Base-by-base conservation (phyloP, 2,888 invertebrate species). In the Eumerus sabulonum region DNA sequence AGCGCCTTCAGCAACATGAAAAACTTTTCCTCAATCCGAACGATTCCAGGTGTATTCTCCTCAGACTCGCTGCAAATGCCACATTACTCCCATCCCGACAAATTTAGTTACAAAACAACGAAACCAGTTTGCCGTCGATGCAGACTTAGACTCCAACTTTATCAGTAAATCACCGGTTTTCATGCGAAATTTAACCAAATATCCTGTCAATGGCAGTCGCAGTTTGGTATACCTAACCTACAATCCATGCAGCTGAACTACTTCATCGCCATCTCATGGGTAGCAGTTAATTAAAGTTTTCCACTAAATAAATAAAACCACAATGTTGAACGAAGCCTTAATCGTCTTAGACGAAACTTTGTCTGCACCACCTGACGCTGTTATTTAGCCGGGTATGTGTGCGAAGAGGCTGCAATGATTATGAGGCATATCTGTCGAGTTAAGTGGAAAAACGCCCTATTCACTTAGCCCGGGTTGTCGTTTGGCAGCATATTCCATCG, bases 231-330 rank as follows among this genome's bases (percentile, higher is more conserved):
- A 17, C 14, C 9, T 16, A 16, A 12, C 36, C 35, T 27, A 27
- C 27, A 27, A 27, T 27, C 27, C 27, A 27, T 27, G 27, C 27
- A 27, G 16, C 44, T 18, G 16, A 48, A 53, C 63, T 66, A 67
- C 47, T 77, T 67, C 40, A 63, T 68, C 73, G 38, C 27, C 7
- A 4, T 4, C 27, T 27, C 7, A 27, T 7, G 47, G 74, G 74
- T 68, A 79, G 53, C 64, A 74, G 79, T 79, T 79, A 79, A 79
- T 79, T 79, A 79, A 79, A 79, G 79, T 79, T 79, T 74, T 74
- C 48, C 54, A 64, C 79, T 77, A 79, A 79, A 79, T 79, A 79
- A 79, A 74, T 73, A 53, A 68, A 74, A 70, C 79, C 74, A 54
- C 74, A 50, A 74, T 64, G 79, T 64, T 70, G 59, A 63, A 27